Evolutionary conservation across 2,888 invertebrate species (phyloP).

Genomic region (Epistrophe eligans): DNA sequence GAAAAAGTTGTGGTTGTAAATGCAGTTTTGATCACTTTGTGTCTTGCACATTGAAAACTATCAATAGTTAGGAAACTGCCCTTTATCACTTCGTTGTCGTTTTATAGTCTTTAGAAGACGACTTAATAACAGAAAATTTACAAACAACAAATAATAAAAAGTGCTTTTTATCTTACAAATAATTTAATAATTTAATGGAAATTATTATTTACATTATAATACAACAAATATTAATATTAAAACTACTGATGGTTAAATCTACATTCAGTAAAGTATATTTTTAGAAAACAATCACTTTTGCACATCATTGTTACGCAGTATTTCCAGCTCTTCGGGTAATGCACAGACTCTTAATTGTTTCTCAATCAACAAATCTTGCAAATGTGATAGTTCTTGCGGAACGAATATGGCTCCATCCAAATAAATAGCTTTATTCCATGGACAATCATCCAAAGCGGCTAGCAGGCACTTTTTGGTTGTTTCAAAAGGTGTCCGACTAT

Average conservation of each 20-base stretch:
- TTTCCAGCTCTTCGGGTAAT: constrained; percentile 90
- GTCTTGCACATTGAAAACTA: no score
- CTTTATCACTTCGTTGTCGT: no score
- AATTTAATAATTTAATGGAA: neutral
- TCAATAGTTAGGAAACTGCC: no score
- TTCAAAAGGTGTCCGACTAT: constrained; percentile 80
- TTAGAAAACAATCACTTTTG: neutral
- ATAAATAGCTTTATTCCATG: constrained; percentile 88
- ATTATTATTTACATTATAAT: no score
- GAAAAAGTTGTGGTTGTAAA: no score
- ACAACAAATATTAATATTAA: no score
- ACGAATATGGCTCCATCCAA: constrained; percentile 88
- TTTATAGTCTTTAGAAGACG: no score
- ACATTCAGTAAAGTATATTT: no score
- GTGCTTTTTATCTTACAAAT: neutral
- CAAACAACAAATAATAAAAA: no score
- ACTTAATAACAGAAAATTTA: no score
- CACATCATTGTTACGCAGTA: constrained; percentile 81
- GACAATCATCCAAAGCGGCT: constrained; percentile 87
- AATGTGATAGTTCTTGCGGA: constrained; percentile 87
- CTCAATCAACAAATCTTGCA: constrained; percentile 90
- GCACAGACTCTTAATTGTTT: constrained; percentile 90
- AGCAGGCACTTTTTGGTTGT: constrained; percentile 83
- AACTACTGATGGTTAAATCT: no score
- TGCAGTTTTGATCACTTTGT: no score